Base-by-base conservation (phyloP, 2,797 vertebrate species). In the Borostomias antarcticus region DNA sequence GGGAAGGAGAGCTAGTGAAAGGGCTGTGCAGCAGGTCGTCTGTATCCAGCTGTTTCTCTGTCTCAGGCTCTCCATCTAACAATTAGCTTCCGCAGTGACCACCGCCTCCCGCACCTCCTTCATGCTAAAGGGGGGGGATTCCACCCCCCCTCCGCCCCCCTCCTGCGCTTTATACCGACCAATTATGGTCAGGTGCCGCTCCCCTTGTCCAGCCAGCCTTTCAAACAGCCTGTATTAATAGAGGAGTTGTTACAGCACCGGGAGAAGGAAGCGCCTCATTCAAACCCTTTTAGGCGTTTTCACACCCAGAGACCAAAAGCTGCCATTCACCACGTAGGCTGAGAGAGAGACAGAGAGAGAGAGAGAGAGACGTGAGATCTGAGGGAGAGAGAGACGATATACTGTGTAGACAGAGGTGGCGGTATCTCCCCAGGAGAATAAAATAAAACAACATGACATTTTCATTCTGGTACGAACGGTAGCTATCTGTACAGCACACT, bases 181-280 rank as follows among this genome's bases (percentile, higher is more conserved):
- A 89, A 89, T 92, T 91, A 91, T 82, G 73, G 80, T 87, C 85
- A 85, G 82, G 85, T 87, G 86, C 70, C 86, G 82, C 79, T 70
- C 74, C 58, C 86, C 85, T 69, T 78, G 77, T 89, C 84, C 81
- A 78, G 76, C 78, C 76, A 81, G 80, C 84, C 81, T 88, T 91
- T 90, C 83, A 89, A 79, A 84, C 74, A 68, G 30, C 50, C 82
- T 81, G 85, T 87, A 86, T 88, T 90, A 87, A 89, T 88, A 87
- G 85, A 80, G 81, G 82, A 86, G 85, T 87, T 84, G 89, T 85
- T 87, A 86, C 85, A 87, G 81, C 82, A 80, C 67, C 81, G 72
- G 1, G 13, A 77, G 79, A 84, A 84, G 78, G 82, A 81, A 85
- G 81, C 71, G 2, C 72, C 76, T 87, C 82, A 88, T 88, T 89